Evolutionary conservation across 2,888 invertebrate species (phyloP).

Genomic region (Andrena bicolor): DNA sequence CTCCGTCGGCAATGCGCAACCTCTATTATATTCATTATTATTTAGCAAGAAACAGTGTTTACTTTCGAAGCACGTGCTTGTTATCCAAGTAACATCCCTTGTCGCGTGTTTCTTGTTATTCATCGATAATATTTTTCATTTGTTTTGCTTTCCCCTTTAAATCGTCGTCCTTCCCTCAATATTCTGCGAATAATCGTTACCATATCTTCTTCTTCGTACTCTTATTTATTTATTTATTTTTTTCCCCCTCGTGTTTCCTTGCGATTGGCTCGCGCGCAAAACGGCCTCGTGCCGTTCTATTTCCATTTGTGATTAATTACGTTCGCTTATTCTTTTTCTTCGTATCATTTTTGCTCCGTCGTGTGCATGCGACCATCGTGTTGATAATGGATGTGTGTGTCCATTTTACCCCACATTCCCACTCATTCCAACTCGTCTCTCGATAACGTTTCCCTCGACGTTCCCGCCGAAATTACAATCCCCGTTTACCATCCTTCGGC

Average conservation of each 20-base stretch:
- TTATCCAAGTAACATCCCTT: slow-evolving; percentile 71
- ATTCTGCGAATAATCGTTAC: slow-evolving; percentile 32
- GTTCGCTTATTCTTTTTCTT: slow-evolving; percentile 15
- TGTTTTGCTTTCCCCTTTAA: slow-evolving; percentile 38
- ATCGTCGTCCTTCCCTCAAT: slow-evolving; percentile 38
- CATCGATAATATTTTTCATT: slow-evolving; percentile 36
- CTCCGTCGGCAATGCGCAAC: slow-evolving; percentile 79
- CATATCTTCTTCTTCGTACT: slow-evolving; percentile 1
- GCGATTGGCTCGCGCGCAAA: slow-evolving; percentile 44
- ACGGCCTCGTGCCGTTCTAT: slow-evolving; percentile 74
- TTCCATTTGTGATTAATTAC: slow-evolving; percentile 61
- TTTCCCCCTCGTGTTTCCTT: slow-evolving; percentile 15
- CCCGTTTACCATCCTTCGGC: slow-evolving; percentile 47
- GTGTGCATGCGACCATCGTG: slow-evolving; percentile 79
- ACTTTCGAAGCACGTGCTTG: slow-evolving; percentile 72
- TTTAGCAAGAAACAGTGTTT: slow-evolving; percentile 72
- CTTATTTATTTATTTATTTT: slow-evolving; percentile 6
- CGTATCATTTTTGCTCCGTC: slow-evolving; percentile 73
- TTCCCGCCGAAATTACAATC: slow-evolving; percentile 19
- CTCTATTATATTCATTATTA: slow-evolving; percentile 70
- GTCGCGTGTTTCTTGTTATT: slow-evolving; percentile 61
- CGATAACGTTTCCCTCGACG: background rate
- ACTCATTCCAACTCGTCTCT: background rate
- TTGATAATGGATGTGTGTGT: slow-evolving; percentile 47
- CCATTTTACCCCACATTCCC: slow-evolving; percentile 24